Conservation (phyloP, 2,888 invertebrate genomes). For the Tetranychus piercei region DNA sequence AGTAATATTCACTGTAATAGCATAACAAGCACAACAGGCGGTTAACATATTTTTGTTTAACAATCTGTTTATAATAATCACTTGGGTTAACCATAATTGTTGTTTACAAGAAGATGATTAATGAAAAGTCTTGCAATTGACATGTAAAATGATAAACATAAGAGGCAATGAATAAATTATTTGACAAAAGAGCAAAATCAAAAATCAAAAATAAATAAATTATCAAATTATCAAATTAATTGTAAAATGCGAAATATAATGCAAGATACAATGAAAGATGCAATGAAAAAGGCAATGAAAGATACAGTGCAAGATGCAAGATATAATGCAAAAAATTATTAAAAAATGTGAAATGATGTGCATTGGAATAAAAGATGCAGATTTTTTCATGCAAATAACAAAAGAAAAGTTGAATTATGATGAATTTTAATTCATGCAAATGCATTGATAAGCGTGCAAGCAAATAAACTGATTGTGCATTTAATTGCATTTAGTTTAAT, state of each 20-base stretch:
- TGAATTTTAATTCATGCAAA: too few relatives aligned
- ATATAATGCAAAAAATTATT: too few relatives aligned
- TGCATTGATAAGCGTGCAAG: too few relatives aligned
- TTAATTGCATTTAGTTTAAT: not conserved
- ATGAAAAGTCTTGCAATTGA: not conserved
- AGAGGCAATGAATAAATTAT: not conserved
- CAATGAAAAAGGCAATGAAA: too few relatives aligned
- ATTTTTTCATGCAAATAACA: too few relatives aligned
- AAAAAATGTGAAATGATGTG: not conserved
- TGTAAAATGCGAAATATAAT: not conserved
- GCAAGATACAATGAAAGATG: too few relatives aligned
- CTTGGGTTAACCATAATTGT: not conserved
- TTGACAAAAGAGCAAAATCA: too few relatives aligned
- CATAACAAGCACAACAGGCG: not conserved
- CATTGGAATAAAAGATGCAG: not conserved
- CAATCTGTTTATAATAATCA: not conserved
- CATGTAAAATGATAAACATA: not conserved
- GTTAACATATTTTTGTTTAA: not conserved
- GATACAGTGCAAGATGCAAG: too few relatives aligned
- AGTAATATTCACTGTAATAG: not conserved
- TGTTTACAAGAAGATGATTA: not conserved
- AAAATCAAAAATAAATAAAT: not conserved
- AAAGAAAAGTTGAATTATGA: too few relatives aligned
- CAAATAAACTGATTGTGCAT: not conserved
- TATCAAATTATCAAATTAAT: not conserved